Conservation (phyloP, 2,797 vertebrate species). For the Ceyx erithaca region DNA sequence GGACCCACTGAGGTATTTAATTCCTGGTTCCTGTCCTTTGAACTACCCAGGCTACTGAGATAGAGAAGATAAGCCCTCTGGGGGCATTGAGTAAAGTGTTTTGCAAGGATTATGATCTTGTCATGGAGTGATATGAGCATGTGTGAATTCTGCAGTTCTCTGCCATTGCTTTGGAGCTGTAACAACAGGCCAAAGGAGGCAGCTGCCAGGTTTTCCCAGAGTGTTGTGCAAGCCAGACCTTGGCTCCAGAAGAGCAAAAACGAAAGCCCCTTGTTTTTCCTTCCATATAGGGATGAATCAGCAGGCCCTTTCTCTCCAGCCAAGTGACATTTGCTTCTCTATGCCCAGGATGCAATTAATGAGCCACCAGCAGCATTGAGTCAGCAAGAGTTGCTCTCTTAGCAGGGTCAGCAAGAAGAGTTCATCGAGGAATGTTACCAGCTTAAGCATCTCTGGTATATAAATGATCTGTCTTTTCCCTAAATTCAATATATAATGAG, state of each 20-base stretch:
- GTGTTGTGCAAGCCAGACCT: not conserved
- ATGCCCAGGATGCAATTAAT: slow-evolving; percentile 35
- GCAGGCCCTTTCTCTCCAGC: slow-evolving; percentile 33
- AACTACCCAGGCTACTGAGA: not conserved
- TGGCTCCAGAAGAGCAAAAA: not conserved
- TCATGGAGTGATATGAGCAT: not conserved
- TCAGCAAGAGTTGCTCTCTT: slow-evolving; percentile 57
- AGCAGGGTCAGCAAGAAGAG: slow-evolving; percentile 51
- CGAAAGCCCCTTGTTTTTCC: slow-evolving; percentile 9
- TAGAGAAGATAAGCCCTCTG: not conserved
- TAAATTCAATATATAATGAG: not conserved
- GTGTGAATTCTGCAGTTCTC: not conserved
- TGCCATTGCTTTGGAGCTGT: not conserved
- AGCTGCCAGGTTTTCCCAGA: not conserved
- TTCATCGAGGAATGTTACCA: slow-evolving; percentile 19
- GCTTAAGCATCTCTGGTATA: not conserved
- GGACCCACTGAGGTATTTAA: not conserved
- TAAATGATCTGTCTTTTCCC: not conserved
- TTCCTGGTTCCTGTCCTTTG: not conserved
- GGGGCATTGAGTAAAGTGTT: not conserved
- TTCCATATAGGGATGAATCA: slow-evolving; percentile 41
- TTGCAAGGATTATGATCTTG: not conserved
- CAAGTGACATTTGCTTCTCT: slow-evolving; percentile 46
- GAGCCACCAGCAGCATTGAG: slow-evolving; percentile 55
- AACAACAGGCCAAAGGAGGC: not conserved